These are phyloP conservation scores for Leistus spinibarbis DNA, from an alignment of 2,888 invertebrate genomes.

Conservation along the genomic window DNA sequence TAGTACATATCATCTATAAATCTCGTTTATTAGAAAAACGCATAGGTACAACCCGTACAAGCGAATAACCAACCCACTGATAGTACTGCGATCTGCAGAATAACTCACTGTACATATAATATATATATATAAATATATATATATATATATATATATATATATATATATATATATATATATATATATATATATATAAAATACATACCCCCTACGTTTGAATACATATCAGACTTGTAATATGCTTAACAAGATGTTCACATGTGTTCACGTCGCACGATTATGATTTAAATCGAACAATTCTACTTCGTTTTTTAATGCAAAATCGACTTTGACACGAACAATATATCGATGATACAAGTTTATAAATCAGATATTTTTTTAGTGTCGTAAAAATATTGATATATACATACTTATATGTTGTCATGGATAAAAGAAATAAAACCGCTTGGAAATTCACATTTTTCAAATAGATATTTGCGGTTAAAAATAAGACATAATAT, in stretches of 20 bases:
- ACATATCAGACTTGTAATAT: neutral
- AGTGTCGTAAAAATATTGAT: neutral
- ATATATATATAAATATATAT: slow-evolving; percentile 8
- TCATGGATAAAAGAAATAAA: no score
- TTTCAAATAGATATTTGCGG: no score
- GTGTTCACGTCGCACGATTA: neutral
- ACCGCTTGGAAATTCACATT: no score
- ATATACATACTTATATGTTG: no score
- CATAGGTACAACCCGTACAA: no score
- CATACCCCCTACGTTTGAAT: neutral
- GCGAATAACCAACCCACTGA: neutral
- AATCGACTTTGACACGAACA: neutral
- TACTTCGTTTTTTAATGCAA: neutral
- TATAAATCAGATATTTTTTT: neutral
- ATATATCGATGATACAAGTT: neutral
- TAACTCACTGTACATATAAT: neutral
- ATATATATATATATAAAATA: neutral
- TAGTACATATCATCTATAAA: neutral
- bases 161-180: slow-evolving; percentile 1
- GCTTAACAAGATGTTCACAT: neutral
- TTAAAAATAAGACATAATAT: no score
- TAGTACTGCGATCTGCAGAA: neutral
- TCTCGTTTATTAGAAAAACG: neutral
- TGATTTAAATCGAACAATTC: neutral
- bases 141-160: slow-evolving; percentile 6